Evolutionary conservation across 2,888 invertebrate genomes (phyloP).

Genomic region (Mesoligia furuncula): DNA sequence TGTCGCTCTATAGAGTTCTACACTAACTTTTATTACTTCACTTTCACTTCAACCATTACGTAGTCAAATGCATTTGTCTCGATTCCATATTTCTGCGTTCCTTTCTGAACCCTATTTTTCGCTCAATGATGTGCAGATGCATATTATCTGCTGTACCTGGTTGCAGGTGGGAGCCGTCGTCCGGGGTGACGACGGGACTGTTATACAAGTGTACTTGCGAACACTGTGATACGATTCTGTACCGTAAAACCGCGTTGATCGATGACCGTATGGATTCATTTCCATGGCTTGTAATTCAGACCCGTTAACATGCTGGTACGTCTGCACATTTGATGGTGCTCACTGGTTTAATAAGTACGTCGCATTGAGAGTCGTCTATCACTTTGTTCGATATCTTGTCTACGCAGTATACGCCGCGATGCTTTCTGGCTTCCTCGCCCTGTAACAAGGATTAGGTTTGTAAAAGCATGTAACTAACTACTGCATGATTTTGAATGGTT

Average conservation of each 20-base stretch:
- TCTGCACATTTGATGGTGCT: conserved; percentile 92
- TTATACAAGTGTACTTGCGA: conserved; percentile 30
- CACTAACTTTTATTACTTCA: conserved; percentile 69
- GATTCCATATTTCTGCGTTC: conserved; percentile 54
- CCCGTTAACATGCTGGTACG: conserved; percentile 83
- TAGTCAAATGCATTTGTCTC: conserved; percentile 57
- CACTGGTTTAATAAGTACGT: conserved; percentile 91
- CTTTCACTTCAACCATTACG: conserved; percentile 52
- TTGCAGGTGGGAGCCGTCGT: conserved; percentile 33
- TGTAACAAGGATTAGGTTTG: conserved; percentile 69
- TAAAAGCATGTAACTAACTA: background rate
- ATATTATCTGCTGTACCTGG: conserved; percentile 45
- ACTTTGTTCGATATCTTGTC: conserved; percentile 93
- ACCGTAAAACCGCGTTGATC: conserved; percentile 47
- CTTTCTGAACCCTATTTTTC: conserved; percentile 37
- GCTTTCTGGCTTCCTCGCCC: conserved; percentile 90
- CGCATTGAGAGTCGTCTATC: conserved; percentile 94
- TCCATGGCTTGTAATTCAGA: conserved; percentile 50
- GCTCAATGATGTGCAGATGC: conserved; percentile 37
- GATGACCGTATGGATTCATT: conserved; percentile 56
- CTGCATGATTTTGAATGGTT: background rate
- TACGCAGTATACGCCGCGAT: conserved; percentile 94
- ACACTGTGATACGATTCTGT: conserved; percentile 57
- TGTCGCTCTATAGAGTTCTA: conserved; percentile 63
- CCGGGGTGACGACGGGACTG: conserved; percentile 16